These are phyloP conservation scores for Amphimedon queenslandica DNA, from an alignment of 37 sponge, comb jelly and placozoan species.

Conservation along the genomic window DNA sequence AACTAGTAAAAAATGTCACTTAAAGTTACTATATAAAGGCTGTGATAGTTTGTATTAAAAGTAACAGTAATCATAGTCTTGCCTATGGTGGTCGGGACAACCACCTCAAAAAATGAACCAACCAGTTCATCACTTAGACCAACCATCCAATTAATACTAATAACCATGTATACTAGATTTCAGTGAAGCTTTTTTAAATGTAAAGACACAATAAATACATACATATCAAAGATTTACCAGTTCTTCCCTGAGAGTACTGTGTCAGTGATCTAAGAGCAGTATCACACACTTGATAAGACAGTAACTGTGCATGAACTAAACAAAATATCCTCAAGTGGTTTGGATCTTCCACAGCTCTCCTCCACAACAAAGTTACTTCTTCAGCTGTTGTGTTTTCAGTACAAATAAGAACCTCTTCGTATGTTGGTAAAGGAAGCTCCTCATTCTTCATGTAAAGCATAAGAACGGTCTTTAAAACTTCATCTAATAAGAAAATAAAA, in stretches of 20 bases:
- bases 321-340: constrained; percentile 51
- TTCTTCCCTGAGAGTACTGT: constrained; percentile 23
- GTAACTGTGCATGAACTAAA: constrained; percentile 48
- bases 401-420: constrained; percentile 58
- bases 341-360: constrained; percentile 54
- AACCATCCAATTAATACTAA: no score
- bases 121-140: no score
- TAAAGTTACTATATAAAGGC: no score
- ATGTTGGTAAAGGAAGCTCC: constrained; percentile 47
- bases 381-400: constrained; percentile 45
- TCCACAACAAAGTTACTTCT: constrained; percentile 55
- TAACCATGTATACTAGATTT: no score
- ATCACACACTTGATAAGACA: constrained; percentile 46
- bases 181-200: no score
- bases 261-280: constrained; percentile 12
- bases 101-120: no score
- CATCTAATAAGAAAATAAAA: constrained; percentile 16
- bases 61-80: no score
- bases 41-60: no score
- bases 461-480: constrained; percentile 32
- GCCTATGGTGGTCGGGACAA: no score
- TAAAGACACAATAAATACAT: no score
- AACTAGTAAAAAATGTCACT: no score
- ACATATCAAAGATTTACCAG: constrained; percentile 6
- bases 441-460: constrained; percentile 37